phyloP scores from a whole-genome alignment of 2,113 vertebrate species.

The Dasyornis broadbenti region DNA sequence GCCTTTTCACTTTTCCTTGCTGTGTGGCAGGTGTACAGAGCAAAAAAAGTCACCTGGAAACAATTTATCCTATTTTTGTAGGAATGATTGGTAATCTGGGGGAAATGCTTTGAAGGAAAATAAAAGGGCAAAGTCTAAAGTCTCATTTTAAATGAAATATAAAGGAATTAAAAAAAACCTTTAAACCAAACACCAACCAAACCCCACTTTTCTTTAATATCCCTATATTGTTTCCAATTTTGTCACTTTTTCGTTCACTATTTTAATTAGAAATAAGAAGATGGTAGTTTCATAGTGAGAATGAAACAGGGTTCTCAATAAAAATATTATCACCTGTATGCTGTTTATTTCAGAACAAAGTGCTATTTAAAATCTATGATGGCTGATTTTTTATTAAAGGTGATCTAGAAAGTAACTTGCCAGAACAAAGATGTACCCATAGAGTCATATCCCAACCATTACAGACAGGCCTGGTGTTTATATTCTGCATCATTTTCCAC shows the following conservation, averaged over 20 bases:
- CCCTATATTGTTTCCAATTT: neutral
- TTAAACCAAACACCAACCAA: neutral
- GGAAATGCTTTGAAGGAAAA: neutral
- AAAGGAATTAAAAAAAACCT: neutral
- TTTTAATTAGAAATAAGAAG: neutral
- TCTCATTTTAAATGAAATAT: neutral
- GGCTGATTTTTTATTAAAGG: neutral
- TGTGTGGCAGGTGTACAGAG: neutral
- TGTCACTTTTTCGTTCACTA: neutral
- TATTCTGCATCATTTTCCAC: neutral
- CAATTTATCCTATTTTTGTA: neutral
- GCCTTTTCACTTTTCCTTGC: neutral
- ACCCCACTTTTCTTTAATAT: neutral
- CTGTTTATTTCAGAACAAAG: neutral
- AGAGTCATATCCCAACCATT: rapidly evolving
- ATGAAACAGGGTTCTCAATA: neutral
- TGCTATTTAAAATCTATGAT: rapidly evolving
- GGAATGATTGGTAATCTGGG: neutral
- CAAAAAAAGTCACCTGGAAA: neutral
- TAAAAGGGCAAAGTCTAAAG: neutral
- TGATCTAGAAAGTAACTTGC: neutral
- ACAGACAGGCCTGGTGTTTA: neutral
- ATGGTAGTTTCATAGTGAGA: neutral
- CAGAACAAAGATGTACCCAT: neutral
- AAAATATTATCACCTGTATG: neutral